Evolutionary conservation across 2,797 vertebrate species (phyloP), one percentile per base, ranked within the genome.

Genomic region (Corythornis leucogaster): DNA sequence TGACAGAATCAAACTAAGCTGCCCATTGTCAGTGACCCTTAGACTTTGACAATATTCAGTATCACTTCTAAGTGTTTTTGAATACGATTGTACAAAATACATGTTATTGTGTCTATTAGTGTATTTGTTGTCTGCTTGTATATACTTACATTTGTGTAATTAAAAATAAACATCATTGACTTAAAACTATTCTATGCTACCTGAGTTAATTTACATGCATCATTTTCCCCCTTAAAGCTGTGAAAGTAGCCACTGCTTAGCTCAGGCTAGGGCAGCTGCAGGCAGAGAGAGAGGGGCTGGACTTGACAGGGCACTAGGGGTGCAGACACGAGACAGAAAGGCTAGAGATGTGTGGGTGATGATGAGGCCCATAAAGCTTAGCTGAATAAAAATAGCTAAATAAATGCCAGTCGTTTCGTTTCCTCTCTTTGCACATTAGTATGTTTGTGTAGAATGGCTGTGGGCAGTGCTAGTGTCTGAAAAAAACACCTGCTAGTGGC

Each of bases 371-470:
- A 22, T 6, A 50, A 57, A 45, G 30, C 25, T 66, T 9, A 83
- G 61, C 79, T 87, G 82, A 77, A 85, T 35, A 94, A 82, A 86
- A 77, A 22, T 24, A 93, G 57, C 68, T 63, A 63, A 74, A 92
- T 81, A 89, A 84, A 85, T 68, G 61, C 75, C 88, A 74, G 57
- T 71, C 82, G 59, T 74, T 89, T 87, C 7, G 24, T 84, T 74
- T 93, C 86, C 71, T 84, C 38, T 70, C 67, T 69, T 59, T 77
- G 26, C 58, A 87, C 30, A 42, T 25, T 33, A 24, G 15, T 86
- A 53, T 33, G 6, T 64, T 81, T 53, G 14, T 69, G 61, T 33
- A 88, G 83, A 76, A 78, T 70, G 63, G 68, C 53, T 75, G 78
- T 92, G 69, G 57, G 86, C 76, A 75, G 50, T 87, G 80, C 17